These are phyloP conservation scores for Rhinopomastus cyanomelas DNA, from an alignment of 2,113 vertebrate species.

Conservation along the genomic window DNA sequence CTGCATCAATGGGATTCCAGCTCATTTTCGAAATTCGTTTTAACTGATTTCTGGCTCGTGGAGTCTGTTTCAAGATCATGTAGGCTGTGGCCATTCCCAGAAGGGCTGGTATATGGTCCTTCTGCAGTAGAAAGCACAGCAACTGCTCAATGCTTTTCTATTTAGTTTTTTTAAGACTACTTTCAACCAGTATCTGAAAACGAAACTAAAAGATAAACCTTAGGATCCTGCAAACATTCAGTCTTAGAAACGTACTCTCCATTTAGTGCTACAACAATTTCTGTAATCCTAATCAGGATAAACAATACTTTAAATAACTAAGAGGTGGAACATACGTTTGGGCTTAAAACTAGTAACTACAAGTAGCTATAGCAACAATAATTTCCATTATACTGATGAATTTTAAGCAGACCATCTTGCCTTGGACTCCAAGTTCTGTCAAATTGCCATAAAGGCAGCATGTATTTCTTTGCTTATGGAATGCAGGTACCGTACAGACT, in stretches of 20 bases:
- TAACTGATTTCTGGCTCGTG: slow-evolving; percentile 92
- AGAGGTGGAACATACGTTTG: background rate
- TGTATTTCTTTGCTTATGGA: background rate
- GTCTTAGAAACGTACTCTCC: background rate
- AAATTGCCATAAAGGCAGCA: background rate
- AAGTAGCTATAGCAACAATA: background rate
- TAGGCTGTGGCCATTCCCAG: slow-evolving; percentile 95
- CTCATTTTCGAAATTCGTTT: slow-evolving; percentile 96
- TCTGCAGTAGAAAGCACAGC: slow-evolving; percentile 74
- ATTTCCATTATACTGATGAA: background rate
- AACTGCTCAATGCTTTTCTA: background rate
- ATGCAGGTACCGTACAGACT: background rate
- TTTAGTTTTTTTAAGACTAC: background rate
- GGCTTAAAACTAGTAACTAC: background rate
- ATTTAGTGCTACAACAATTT: background rate
- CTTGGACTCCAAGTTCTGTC: background rate
- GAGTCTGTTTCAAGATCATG: slow-evolving; percentile 96
- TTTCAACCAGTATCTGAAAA: background rate
- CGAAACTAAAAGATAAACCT: background rate
- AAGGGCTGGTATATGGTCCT: slow-evolving; percentile 92
- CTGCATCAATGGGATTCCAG: slow-evolving; percentile 93
- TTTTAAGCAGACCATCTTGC: background rate
- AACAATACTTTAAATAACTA: background rate
- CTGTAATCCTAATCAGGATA: background rate
- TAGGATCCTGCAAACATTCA: background rate